Conservation (phyloP, 2,797 vertebrate species). For the Tarsius wallacei region DNA sequence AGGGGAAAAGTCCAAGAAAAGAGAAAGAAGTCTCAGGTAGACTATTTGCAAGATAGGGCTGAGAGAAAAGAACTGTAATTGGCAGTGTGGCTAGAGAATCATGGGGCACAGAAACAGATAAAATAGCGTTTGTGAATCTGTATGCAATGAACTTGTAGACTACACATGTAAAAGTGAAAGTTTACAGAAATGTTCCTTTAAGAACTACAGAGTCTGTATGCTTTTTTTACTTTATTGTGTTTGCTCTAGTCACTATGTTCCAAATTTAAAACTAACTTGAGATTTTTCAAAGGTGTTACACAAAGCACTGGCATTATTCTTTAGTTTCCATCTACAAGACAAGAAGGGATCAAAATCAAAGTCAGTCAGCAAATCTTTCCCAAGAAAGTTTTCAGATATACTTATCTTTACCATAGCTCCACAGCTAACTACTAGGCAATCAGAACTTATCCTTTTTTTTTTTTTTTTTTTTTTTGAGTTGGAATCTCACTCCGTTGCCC, state of each 20-base stretch:
- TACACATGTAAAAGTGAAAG: not conserved
- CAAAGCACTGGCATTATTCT: not conserved
- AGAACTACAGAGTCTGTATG: not conserved
- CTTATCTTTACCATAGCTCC: not conserved
- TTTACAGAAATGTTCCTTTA: not conserved
- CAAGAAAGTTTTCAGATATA: not conserved
- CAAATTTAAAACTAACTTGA: not conserved
- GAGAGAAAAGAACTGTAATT: not conserved
- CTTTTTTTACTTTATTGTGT: not conserved
- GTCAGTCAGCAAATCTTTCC: conserved; percentile 5
- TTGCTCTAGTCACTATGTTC: not conserved
- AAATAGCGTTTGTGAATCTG: not conserved
- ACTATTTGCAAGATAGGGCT: not conserved
- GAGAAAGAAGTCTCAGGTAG: not conserved
- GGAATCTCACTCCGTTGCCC: no score
- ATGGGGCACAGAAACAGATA: not conserved
- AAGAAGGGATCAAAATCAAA: not conserved
- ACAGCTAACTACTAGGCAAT: not conserved
- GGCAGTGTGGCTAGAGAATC: not conserved
- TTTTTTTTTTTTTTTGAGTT: no score
- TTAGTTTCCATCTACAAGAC: not conserved
- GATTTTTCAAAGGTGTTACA: not conserved
- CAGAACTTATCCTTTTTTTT: not conserved
- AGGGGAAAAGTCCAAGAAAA: not conserved
- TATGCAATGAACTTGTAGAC: not conserved